Evolutionary conservation across 2,113 vertebrate species (phyloP).

Genomic region (Tinamus guttatus): DNA sequence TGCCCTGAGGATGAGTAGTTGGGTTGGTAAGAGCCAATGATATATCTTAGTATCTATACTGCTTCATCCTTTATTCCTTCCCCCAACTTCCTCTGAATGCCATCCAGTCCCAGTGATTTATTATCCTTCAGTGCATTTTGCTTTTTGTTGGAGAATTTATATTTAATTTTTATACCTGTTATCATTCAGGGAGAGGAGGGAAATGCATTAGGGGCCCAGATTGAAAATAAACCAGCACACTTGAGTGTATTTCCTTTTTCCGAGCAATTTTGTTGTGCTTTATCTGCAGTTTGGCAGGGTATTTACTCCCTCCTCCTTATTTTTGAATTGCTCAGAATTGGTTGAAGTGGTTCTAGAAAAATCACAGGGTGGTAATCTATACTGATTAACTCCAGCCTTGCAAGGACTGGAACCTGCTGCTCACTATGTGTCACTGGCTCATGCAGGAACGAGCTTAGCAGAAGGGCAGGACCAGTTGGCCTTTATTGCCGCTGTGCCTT

Average conservation of each 20-base stretch:
- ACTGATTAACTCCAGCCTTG: background rate
- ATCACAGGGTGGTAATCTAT: fast-evolving
- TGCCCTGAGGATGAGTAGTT: background rate
- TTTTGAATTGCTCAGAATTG: background rate
- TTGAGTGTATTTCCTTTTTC: background rate
- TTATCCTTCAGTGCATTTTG: fast-evolving
- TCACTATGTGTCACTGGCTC: background rate
- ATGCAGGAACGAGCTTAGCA: fast-evolving
- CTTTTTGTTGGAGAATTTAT: conserved; percentile 32
- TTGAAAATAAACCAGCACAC: background rate
- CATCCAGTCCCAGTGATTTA: background rate
- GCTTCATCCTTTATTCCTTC: background rate
- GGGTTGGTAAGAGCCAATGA: background rate
- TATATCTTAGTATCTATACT: background rate
- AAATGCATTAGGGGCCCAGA: background rate
- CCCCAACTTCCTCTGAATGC: background rate
- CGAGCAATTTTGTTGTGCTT: background rate
- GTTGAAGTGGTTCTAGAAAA: background rate
- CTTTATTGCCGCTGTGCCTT: background rate
- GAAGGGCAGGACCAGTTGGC: background rate
- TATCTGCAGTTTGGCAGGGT: background rate
- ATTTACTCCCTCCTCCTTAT: background rate
- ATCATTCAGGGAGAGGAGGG: background rate
- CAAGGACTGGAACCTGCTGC: background rate
- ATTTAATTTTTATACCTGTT: conserved; percentile 22